Evolutionary conservation across 2,113 vertebrate species (phyloP).

Genomic region (Mormyrus iriodes): DNA sequence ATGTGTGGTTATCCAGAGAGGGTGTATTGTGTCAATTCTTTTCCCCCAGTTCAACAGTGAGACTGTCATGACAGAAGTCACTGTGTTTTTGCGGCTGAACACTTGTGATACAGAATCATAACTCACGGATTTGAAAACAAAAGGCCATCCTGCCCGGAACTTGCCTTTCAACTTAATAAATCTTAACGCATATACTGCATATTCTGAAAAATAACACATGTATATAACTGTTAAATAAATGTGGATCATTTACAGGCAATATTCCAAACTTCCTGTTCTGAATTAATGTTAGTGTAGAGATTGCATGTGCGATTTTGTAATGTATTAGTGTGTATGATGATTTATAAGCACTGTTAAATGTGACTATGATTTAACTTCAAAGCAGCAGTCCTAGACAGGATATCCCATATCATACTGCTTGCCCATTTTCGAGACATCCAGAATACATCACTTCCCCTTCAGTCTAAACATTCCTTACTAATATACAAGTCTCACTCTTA

Average conservation of each 20-base stretch:
- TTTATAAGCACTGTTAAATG: neutral
- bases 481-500: neutral
- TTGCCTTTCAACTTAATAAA: neutral
- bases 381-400: neutral
- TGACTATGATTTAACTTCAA: neutral
- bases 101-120: neutral
- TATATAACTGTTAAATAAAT: neutral
- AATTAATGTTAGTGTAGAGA: neutral
- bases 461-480: neutral
- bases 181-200: neutral
- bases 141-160: neutral
- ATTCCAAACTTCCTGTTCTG: neutral
- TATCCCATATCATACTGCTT: neutral
- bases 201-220: conserved; percentile 4
- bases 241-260: neutral
- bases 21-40: neutral
- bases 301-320: neutral
- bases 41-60: neutral
- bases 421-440: neutral
- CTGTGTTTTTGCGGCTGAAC: neutral
- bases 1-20: neutral
- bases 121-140: neutral
- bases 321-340: neutral
- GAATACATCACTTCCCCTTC: neutral
- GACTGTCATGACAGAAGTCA: neutral